Percentiles rank a stretch among this genome's conserved stretches.
Conservation (phyloP, 2,888 invertebrate species). For the Polydesmus complanatus region DNA sequence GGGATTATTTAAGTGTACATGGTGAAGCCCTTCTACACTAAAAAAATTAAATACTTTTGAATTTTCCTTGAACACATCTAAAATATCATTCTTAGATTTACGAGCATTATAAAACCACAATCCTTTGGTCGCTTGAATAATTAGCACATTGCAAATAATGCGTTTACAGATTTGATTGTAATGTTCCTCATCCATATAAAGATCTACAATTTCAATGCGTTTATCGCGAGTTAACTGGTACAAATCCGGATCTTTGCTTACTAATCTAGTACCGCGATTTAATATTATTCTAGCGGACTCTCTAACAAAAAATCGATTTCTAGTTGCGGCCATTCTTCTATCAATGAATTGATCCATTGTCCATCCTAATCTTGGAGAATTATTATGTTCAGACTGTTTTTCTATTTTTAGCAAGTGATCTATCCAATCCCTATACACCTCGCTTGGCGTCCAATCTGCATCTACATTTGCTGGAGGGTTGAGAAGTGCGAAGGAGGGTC, state of each 20-base stretch:
- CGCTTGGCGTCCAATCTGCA: neutral
- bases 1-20: conserved; percentile 23
- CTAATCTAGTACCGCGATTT: neutral
- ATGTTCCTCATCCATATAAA: neutral
- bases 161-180: neutral
- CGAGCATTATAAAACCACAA: neutral
- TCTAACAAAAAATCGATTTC: conserved; percentile 4
- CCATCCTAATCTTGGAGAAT: neutral
- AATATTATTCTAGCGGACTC: neutral
- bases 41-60: conserved; percentile 8
- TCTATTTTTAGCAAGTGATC: neutral
- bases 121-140: neutral
- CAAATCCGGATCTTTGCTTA: neutral
- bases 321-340: neutral
- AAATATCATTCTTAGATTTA: neutral
- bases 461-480: neutral
- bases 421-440: neutral
- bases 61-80: conserved; percentile 6
- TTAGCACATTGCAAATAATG: conserved; percentile 16
- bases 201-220: neutral
- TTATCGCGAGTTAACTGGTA: neutral
- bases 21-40: conserved; percentile 16
- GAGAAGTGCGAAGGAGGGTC: neutral
- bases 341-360: neutral
- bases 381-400: neutral